Conservation (phyloP, 2,797 vertebrate genomes). For the Macropus fuliginosus region DNA sequence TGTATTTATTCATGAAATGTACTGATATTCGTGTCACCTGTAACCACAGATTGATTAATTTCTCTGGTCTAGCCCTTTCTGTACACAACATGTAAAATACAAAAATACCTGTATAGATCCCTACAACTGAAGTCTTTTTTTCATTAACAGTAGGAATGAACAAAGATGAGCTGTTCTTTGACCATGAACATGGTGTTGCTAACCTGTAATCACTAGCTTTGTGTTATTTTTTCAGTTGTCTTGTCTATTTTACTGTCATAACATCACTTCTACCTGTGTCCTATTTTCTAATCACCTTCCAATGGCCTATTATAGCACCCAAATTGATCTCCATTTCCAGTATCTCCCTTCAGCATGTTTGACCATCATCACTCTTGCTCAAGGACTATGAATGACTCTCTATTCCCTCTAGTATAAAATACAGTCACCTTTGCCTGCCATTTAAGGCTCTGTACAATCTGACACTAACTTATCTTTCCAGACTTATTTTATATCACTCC, state of each 20-base stretch:
- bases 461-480: not conserved
- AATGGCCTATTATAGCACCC: not conserved
- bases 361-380: not conserved
- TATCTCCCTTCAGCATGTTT: not conserved
- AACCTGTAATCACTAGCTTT: not conserved
- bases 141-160: not conserved
- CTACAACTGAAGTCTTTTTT: not conserved
- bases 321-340: not conserved
- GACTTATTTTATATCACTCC: not conserved
- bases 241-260: not conserved
- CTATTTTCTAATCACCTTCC: not conserved
- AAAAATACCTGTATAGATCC: not conserved
- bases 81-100: not conserved
- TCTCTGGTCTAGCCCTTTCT: not conserved
- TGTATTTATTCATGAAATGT: rapidly evolving
- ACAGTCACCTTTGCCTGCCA: not conserved
- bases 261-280: not conserved
- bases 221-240: not conserved
- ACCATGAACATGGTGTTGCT: not conserved
- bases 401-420: not conserved
- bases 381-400: not conserved
- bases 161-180: not conserved
- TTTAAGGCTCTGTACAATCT: not conserved
- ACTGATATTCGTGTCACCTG: not conserved
- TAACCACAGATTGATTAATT: not conserved